A percentile compares a stretch with the other conserved stretches of the same genome.
These are phyloP conservation scores for Latrodectus hesperus DNA, from an alignment of 2,888 invertebrate species.

Conservation along the genomic window DNA sequence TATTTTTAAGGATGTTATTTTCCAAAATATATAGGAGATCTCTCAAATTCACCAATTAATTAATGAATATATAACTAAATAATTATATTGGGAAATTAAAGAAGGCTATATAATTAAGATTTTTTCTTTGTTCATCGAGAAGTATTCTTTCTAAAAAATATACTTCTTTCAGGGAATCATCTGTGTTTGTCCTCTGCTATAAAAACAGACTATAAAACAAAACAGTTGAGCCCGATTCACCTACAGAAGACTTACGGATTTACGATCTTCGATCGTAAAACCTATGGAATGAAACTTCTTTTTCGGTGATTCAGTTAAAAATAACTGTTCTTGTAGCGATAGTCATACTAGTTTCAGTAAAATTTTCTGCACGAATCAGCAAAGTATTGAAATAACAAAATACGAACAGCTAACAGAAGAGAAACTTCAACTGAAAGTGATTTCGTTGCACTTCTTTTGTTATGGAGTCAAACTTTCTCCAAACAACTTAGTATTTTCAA, in stretches of 20 bases:
- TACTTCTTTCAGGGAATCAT: background rate
- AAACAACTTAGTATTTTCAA: too few relatives aligned
- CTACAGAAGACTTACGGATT: constrained; percentile 5
- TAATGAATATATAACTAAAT: too few relatives aligned
- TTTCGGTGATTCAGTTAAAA: background rate
- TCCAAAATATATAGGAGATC: too few relatives aligned
- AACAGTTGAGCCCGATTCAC: background rate
- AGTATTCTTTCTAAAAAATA: too few relatives aligned
- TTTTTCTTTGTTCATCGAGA: too few relatives aligned
- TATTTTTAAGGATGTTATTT: too few relatives aligned
- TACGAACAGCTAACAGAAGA: background rate
- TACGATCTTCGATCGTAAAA: constrained; percentile 57
- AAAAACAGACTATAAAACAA: constrained; percentile 58
- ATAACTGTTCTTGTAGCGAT: background rate
- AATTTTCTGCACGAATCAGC: background rate
- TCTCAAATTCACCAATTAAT: too few relatives aligned
- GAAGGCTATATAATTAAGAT: too few relatives aligned
- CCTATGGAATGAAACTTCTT: background rate
- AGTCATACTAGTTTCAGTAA: constrained; percentile 10
- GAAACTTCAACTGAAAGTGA: background rate
- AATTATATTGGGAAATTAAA: too few relatives aligned
- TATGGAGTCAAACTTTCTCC: too few relatives aligned
- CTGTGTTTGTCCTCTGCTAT: constrained; percentile 23
- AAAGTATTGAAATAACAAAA: background rate
- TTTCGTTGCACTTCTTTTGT: background rate